A percentile compares a stretch with the other conserved stretches of the same genome.
These are phyloP conservation scores for Boulengeromyrus knoepffleri DNA, from an alignment of 2,113 vertebrate genomes.

Conservation along the genomic window DNA sequence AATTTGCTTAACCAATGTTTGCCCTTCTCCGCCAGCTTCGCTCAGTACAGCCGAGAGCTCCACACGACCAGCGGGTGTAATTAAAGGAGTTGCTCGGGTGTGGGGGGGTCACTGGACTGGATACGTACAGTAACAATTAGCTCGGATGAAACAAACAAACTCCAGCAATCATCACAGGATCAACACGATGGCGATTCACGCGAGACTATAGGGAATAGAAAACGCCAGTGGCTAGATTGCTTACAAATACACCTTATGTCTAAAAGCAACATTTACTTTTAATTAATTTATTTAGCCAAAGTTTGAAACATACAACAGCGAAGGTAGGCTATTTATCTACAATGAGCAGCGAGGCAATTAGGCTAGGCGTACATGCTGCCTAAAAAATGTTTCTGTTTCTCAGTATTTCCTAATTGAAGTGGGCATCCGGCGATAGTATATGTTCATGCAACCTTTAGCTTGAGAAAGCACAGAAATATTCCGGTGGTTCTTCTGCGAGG, in stretches of 20 bases:
- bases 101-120: slow-evolving; percentile 3
- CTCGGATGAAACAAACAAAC: not conserved
- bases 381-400: not conserved
- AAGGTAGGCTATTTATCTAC: not conserved
- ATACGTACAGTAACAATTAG: not conserved
- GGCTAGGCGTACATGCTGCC: not conserved
- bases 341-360: not conserved
- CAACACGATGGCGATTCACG: not conserved
- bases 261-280: not conserved
- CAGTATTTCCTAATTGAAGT: not conserved
- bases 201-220: not conserved
- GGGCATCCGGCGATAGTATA: not conserved
- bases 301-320: not conserved
- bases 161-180: not conserved
- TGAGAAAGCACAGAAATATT: not conserved
- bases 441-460: not conserved
- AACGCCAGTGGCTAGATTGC: not conserved
- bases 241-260: not conserved
- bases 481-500: not conserved
- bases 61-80: slow-evolving; percentile 20
- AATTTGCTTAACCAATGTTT: slow-evolving; percentile 75
- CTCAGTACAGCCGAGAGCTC: slow-evolving; percentile 42
- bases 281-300: not conserved
- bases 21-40: slow-evolving; percentile 54
- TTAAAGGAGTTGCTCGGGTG: slow-evolving; percentile 39